A percentile compares a stretch with the other conserved stretches of the same genome.
Conservation (phyloP, 2,113 vertebrate species). For the Hypanus sabinus region DNA sequence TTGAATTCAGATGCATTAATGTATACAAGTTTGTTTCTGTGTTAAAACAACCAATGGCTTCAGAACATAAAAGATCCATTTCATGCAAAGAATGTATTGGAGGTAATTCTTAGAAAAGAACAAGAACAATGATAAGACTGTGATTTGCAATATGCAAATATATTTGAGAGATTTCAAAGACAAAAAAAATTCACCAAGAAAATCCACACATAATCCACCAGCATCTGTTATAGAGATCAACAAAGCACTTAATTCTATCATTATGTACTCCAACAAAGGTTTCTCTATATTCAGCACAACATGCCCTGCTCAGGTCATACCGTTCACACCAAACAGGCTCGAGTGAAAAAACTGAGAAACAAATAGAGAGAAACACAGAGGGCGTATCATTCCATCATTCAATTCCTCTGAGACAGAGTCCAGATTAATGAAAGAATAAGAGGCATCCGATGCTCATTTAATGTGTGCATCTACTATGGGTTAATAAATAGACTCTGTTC, state of each 20-base stretch:
- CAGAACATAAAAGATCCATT: background rate
- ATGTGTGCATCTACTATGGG: background rate
- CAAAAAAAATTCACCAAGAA: conserved; percentile 16
- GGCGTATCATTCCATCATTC: conserved; percentile 12
- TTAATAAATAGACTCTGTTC: background rate
- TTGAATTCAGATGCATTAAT: conserved; percentile 4
- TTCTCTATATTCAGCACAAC: conserved; percentile 20
- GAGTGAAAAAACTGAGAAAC: background rate
- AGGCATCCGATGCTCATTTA: conserved; percentile 24
- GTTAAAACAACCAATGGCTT: background rate
- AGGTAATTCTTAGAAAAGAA: background rate
- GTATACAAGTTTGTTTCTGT: background rate
- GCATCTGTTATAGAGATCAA: conserved; percentile 34
- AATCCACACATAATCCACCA: conserved; percentile 19
- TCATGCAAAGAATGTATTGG: background rate
- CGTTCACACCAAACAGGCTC: conserved; percentile 24
- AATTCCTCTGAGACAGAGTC: conserved; percentile 5
- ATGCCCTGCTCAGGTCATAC: conserved; percentile 10
- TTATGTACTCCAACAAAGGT: conserved; percentile 35
- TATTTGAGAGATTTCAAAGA: background rate
- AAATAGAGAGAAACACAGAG: conserved; percentile 7
- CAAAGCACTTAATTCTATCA: conserved; percentile 31
- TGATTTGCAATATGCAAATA: conserved; percentile 34
- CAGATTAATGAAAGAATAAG: background rate
- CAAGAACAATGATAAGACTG: background rate